phyloP scores from a whole-genome alignment of 92 coral and sea anemone species.

The Pocillopora grandis region DNA sequence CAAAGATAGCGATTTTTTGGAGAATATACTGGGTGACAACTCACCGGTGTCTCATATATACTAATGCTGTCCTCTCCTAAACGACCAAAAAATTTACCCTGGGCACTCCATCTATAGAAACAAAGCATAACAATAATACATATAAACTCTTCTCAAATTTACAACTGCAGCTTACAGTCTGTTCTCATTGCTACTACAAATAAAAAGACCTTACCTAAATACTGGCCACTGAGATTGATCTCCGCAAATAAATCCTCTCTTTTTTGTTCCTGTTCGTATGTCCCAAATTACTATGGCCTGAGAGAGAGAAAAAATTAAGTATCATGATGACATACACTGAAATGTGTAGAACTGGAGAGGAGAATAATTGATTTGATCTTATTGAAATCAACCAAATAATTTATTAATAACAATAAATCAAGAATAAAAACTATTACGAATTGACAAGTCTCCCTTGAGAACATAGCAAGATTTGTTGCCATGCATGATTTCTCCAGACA shows the following conservation, averaged over 20 bases:
- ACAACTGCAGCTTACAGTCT: not conserved
- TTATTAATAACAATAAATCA: no score
- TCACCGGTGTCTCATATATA: conserved; percentile 94
- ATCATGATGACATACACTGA: not conserved
- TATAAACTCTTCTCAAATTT: not conserved
- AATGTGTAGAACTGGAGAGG: no score
- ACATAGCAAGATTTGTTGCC: no score
- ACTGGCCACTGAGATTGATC: conserved; percentile 98
- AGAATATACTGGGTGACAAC: conserved; percentile 21
- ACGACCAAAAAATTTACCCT: conserved; percentile 90
- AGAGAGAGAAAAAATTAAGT: not conserved
- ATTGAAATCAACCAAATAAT: no score
- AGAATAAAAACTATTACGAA: no score
- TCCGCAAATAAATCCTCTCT: conserved; percentile 90
- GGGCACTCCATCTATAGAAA: conserved; percentile 81
- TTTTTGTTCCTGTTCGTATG: conserved; percentile 89
- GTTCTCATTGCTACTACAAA: not conserved
- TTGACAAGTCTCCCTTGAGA: no score
- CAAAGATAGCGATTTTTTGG: no score
- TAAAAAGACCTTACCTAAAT: conserved; percentile 74
- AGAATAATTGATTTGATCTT: no score
- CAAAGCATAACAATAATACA: not conserved
- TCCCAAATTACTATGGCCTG: conserved; percentile 97
- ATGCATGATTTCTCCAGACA: no score
- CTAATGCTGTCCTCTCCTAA: conserved; percentile 94